These are phyloP conservation scores for Resseliella maxima DNA, from an alignment of 2,888 invertebrate species.

Conservation along the genomic window DNA sequence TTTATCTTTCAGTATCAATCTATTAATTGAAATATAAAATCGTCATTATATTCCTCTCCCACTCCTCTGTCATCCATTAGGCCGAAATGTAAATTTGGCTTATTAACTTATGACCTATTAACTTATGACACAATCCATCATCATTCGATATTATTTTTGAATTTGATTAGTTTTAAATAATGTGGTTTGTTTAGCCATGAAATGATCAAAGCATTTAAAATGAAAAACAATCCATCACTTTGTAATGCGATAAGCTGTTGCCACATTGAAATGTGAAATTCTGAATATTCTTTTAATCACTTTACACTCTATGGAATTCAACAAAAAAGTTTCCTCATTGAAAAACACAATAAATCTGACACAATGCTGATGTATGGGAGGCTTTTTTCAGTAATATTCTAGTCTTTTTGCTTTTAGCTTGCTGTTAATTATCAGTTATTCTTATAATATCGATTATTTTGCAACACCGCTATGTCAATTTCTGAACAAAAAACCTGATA, in stretches of 20 bases:
- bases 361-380: neutral
- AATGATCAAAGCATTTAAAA: neutral
- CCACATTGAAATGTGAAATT: neutral
- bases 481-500: too few relatives aligned
- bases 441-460: too few relatives aligned
- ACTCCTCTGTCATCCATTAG: neutral
- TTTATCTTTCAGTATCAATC: too few relatives aligned
- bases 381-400: too few relatives aligned
- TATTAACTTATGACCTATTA: conserved; percentile 8
- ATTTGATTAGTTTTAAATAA: neutral
- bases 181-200: neutral
- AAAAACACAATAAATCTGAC: neutral
- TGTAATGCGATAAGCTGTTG: neutral
- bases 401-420: neutral
- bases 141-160: neutral
- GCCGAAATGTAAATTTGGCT: neutral
- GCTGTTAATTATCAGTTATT: too few relatives aligned
- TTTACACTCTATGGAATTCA: neutral
- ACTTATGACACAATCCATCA: conserved; percentile 2
- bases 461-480: too few relatives aligned
- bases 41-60: too few relatives aligned
- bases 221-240: neutral
- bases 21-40: too few relatives aligned
- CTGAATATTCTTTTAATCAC: neutral
- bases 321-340: neutral